Conservation (phyloP, 2,797 vertebrate species). For the Peromyscus melanophrys region DNA sequence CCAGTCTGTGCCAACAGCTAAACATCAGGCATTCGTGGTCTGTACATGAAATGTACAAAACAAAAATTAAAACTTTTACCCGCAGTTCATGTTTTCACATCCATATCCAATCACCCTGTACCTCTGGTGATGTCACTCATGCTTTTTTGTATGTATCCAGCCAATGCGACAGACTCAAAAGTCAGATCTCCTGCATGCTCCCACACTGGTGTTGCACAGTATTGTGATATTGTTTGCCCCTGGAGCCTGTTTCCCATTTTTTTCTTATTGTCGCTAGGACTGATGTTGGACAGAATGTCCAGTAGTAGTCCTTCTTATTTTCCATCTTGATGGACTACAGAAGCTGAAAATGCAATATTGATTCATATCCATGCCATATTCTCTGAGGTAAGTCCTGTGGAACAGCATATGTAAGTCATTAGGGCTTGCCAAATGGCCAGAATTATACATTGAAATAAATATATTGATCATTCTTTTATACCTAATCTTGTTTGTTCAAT, state of each 20-base stretch:
- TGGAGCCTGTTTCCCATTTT: neutral
- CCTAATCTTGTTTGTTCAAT: neutral
- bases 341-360: neutral
- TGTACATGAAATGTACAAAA: neutral
- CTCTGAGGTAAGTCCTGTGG: neutral
- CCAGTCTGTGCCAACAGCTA: neutral
- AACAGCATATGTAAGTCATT: neutral
- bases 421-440: slow-evolving; percentile 27
- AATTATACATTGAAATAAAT: slow-evolving; percentile 27
- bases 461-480: neutral
- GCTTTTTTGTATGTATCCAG: neutral
- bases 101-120: neutral
- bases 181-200: neutral
- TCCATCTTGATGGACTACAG: neutral
- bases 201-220: neutral
- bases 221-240: neutral
- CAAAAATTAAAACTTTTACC: neutral
- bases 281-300: neutral
- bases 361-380: slow-evolving; percentile 14
- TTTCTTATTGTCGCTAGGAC: neutral
- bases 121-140: neutral
- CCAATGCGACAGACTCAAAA: neutral
- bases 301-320: neutral
- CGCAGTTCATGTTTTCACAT: neutral
- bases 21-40: neutral